Percentiles rank a stretch among this genome's conserved stretches.
Evolutionary conservation across 2,888 invertebrate species (phyloP).

Genomic region (Megaustenia siamemsis): DNA sequence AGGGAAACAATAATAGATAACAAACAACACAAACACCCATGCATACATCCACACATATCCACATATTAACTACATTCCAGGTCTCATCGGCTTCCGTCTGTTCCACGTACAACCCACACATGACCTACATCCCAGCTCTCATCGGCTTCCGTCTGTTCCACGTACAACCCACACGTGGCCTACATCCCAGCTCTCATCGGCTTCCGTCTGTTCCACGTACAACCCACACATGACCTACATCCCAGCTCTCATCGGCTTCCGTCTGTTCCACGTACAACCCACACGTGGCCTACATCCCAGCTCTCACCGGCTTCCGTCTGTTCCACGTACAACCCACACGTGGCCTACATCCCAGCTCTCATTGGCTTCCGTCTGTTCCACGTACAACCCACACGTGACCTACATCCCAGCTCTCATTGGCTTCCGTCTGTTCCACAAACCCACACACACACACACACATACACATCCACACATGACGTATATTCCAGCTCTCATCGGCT

Average conservation of each 20-base stretch:
- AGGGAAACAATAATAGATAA: no score
- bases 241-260: constrained; percentile 84
- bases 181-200: constrained; percentile 88
- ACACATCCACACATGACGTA: no score
- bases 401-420: constrained; percentile 88
- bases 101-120: no score
- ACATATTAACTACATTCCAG: no score
- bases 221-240: constrained; percentile 84
- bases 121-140: constrained; percentile 88
- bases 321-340: constrained; percentile 64
- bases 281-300: constrained; percentile 87
- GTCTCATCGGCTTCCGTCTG: no score
- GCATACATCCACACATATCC: no score
- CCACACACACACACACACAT: no score
- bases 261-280: constrained; percentile 69
- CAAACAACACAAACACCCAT: no score
- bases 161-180: constrained; percentile 69
- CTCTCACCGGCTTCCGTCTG: constrained; percentile 80
- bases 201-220: constrained; percentile 76
- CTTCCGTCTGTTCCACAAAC: constrained; percentile 76
- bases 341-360: constrained; percentile 88
- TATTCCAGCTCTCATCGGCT: no score
- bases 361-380: constrained; percentile 78
- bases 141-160: constrained; percentile 78
- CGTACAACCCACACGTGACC: constrained; percentile 69